These are phyloP conservation scores for Temnothorax nylanderi DNA, from an alignment of 1,140 invertebrate species.

Conservation along the genomic window DNA sequence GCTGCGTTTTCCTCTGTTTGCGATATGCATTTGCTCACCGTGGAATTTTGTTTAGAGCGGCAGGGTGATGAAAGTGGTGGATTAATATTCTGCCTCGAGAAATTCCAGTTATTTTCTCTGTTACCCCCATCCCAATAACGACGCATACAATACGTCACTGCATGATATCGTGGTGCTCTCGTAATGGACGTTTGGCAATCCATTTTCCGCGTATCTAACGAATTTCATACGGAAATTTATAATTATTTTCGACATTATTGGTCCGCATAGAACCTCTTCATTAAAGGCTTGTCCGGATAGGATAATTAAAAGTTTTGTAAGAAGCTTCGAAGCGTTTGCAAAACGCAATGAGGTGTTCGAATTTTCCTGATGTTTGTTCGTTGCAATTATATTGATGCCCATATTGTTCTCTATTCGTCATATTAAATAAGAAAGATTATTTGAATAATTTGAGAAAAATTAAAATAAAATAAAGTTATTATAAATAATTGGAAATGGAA, in stretches of 20 bases:
- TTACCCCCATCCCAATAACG: neutral
- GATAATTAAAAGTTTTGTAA: constrained; percentile 80
- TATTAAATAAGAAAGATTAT: neutral
- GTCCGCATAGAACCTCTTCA: constrained; percentile 66
- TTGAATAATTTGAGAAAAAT: neutral
- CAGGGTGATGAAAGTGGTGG: neutral
- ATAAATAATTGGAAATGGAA: neutral
- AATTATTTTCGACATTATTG: constrained; percentile 77
- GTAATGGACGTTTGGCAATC: constrained; percentile 28
- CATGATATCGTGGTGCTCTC: constrained; percentile 9
- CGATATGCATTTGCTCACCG: constrained; percentile 45
- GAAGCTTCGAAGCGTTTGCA: constrained; percentile 36
- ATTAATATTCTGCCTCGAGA: constrained; percentile 46
- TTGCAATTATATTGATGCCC: constrained; percentile 3
- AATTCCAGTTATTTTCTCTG: constrained; percentile 27
- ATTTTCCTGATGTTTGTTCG: constrained; percentile 59
- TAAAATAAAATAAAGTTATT: neutral
- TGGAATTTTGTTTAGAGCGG: constrained; percentile 19
- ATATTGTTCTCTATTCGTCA: neutral
- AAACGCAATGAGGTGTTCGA: constrained; percentile 21
- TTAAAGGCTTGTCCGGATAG: constrained; percentile 72
- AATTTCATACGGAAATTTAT: constrained; percentile 73
- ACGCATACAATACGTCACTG: constrained; percentile 30
- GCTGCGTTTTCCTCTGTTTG: neutral
- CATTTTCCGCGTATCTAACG: neutral